phyloP scores from a whole-genome alignment of 2,888 invertebrate species.

The Eumacrocentrus americanus region DNA sequence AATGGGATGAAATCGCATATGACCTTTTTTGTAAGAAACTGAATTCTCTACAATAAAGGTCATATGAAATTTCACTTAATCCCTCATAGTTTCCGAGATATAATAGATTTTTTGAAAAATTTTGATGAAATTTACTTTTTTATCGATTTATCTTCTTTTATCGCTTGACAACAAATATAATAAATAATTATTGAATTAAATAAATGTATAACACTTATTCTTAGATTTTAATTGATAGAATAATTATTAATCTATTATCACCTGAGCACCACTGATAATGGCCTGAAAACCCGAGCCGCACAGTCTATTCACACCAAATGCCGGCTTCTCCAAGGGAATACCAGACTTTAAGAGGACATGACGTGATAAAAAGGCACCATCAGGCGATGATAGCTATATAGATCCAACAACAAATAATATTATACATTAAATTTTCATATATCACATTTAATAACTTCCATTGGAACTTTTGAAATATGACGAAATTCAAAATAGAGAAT shows the following conservation, averaged over 20 bases:
- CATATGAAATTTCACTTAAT: too few relatives aligned
- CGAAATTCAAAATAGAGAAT: neutral
- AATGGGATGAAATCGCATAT: too few relatives aligned
- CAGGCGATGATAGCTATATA: slow-evolving; percentile 64
- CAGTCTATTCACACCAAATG: slow-evolving; percentile 86
- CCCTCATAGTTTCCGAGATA: too few relatives aligned
- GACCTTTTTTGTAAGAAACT: too few relatives aligned
- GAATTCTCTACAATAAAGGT: too few relatives aligned
- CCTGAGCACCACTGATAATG: slow-evolving; percentile 88
- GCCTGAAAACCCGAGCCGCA: slow-evolving; percentile 99
- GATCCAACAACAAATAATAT: slow-evolving; percentile 8
- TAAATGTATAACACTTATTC: neutral
- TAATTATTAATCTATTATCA: slow-evolving; percentile 59
- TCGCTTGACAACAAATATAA: too few relatives aligned
- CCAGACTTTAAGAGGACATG: slow-evolving; percentile 87
- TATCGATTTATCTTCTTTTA: too few relatives aligned
- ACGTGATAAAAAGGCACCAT: slow-evolving; percentile 85
- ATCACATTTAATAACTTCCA: neutral
- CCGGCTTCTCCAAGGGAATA: slow-evolving; percentile 84
- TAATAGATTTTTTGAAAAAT: too few relatives aligned
- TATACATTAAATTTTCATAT: slow-evolving; percentile 8
- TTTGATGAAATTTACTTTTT: too few relatives aligned
- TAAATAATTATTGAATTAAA: neutral
- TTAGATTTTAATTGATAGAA: neutral
- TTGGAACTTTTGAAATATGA: too few relatives aligned